Percentiles rank a stretch among this genome's conserved stretches.
phyloP scores from a whole-genome alignment of 2,888 invertebrate species.

The Stictocephala bisonia region DNA sequence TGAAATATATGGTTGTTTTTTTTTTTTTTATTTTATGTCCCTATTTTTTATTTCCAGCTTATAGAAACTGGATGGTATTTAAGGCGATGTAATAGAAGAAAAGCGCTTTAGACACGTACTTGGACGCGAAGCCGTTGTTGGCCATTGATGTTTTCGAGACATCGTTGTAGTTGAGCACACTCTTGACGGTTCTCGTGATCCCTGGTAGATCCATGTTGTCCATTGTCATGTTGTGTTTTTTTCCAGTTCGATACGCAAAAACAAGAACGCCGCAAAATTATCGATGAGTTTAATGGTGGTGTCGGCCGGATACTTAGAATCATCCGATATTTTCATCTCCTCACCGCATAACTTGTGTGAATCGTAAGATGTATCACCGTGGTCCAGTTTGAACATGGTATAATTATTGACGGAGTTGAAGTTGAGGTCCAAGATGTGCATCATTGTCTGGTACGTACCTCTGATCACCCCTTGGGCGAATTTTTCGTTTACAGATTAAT shows the following conservation, averaged over 20 bases:
- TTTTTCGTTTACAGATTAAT: conserved; percentile 1
- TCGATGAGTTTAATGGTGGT: conserved; percentile 13
- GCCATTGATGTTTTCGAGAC: background rate
- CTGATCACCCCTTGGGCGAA: background rate
- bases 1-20: too few relatives aligned
- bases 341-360: background rate
- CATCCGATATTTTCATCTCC: background rate
- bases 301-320: background rate
- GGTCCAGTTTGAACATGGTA: conserved; percentile 26
- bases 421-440: background rate
- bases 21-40: too few relatives aligned
- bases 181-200: conserved; percentile 22
- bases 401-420: conserved; percentile 20
- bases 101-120: too few relatives aligned
- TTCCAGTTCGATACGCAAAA: conserved; percentile 1
- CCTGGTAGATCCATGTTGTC: conserved; percentile 18
- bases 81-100: too few relatives aligned
- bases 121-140: background rate
- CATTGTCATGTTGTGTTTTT: conserved; percentile 11
- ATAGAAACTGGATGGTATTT: too few relatives aligned
- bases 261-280: conserved; percentile 24
- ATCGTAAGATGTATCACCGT: conserved; percentile 12
- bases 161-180: background rate
- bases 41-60: too few relatives aligned
- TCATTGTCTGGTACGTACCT: conserved; percentile 8